These are phyloP conservation scores for Halcyon senegalensis DNA, from an alignment of 2,113 vertebrate species.

Conservation along the genomic window DNA sequence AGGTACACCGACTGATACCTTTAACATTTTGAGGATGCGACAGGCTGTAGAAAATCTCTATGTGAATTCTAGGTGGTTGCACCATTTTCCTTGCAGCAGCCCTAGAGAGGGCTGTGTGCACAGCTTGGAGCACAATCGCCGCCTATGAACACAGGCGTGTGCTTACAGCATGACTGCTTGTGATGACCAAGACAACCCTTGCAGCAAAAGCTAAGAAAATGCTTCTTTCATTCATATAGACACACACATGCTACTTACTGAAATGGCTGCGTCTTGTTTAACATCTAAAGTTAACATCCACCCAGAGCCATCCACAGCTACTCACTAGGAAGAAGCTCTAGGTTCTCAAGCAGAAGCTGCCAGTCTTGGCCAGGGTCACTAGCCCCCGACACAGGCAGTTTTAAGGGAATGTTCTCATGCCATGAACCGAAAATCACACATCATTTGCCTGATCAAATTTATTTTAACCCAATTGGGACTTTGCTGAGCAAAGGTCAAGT, in stretches of 20 bases:
- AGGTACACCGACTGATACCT: neutral
- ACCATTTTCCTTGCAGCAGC: neutral
- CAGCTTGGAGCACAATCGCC: neutral
- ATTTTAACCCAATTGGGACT: neutral
- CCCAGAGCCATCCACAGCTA: neutral
- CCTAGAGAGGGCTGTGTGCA: neutral
- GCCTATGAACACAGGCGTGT: neutral
- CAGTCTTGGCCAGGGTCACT: neutral
- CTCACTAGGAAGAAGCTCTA: neutral
- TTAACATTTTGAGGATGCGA: neutral
- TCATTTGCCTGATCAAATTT: neutral
- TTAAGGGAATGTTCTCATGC: neutral
- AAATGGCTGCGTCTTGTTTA: neutral
- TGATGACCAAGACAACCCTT: neutral
- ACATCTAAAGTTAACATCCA: neutral
- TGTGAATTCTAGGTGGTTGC: neutral
- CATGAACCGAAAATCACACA: slow-evolving; percentile 6
- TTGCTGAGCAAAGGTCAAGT: neutral
- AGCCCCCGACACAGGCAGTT: neutral
- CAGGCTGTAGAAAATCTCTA: accelerated
- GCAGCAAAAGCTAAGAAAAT: neutral
- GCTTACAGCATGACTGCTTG: neutral
- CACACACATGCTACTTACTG: accelerated
- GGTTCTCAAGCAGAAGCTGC: neutral
- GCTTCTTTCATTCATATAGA: neutral